Base-by-base conservation (phyloP, 2,888 invertebrate species). In the Thyatira batis region DNA sequence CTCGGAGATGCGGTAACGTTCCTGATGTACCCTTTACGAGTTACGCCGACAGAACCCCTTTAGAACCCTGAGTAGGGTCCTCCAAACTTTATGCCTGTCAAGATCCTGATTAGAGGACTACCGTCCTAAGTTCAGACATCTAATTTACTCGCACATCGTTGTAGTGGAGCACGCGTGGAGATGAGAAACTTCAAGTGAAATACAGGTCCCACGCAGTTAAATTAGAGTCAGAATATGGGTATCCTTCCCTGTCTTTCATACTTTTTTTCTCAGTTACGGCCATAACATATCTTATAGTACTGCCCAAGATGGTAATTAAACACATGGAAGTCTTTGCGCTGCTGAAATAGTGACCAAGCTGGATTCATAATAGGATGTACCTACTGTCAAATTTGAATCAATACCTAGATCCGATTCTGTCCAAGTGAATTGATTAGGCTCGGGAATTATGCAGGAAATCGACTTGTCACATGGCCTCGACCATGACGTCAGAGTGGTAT, bases 61-160 rank as follows among this genome's bases (percentile, higher is more conserved):
- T 39, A 39, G 39, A 5, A 27, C 20, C 17, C 27, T 48, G 48
- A 48, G 48, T 20, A 48, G 48, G 48, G 48, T 48, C 27, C 21
- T 45, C 23, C 27, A 27, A 48, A 48, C 28, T 27, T 8, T 48
- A 27, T 20, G 20, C 17, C 28, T 28, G 48, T 48, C 48, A 48
- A 48, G 48, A 27, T 20, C 17, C 17, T 48, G 48, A 48, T 48
- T 48, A 28, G 27, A 27, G 27, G 39, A 17, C 17, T 11, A 13
- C 3, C 20, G n/a, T 10, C 20, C 48, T 27, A 20, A 27, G 17
- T 27, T 28, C 20, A n/a, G 20, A 48, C 48, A 27, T 27, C 20
- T 48, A 48, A 48, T 48, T 27, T 27, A 48, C 48, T 46, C 10
- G 17, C 46, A 46, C 45, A 23, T 20, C 45, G 23, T 20, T 10